Conservation (phyloP, 92 coral and sea anemone genomes). For the Actinostola sp. region DNA sequence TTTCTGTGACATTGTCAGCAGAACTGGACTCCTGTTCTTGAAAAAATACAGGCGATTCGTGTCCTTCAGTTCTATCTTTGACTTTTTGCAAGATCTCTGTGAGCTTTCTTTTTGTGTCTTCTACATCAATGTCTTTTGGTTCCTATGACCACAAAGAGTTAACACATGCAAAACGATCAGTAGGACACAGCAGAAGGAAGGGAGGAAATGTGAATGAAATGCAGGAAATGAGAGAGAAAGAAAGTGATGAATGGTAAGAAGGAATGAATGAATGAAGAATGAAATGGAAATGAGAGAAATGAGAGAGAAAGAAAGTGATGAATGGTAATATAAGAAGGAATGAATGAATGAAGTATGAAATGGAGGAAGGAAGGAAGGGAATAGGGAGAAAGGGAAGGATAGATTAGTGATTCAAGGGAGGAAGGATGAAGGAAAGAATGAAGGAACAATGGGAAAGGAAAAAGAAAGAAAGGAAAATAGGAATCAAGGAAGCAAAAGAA, state of each 20-base stretch:
- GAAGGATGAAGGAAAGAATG: no score
- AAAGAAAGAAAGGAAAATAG: no score
- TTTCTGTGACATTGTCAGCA: background rate
- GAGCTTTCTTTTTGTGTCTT: constrained; percentile 79
- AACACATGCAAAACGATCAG: background rate
- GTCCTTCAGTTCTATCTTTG: constrained; percentile 75
- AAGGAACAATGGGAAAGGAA: no score
- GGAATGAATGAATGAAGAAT: background rate
- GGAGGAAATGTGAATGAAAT: background rate
- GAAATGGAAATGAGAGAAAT: background rate
- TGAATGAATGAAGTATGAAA: no score
- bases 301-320: background rate
- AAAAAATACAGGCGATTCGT: constrained; percentile 17
- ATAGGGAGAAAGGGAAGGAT: no score
- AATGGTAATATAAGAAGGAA: background rate
- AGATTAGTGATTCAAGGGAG: no score
- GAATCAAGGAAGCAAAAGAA: background rate
- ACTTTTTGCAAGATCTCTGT: constrained; percentile 90
- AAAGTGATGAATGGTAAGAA: no score
- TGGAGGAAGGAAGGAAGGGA: background rate
- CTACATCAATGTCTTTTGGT: constrained; percentile 66
- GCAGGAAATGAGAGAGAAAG: no score
- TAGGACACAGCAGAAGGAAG: background rate
- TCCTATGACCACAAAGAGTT: constrained; percentile 51
- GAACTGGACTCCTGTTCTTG: constrained; percentile 6